These are phyloP conservation scores for Penelope pileata DNA, from an alignment of 2,113 vertebrate species.

Conservation along the genomic window DNA sequence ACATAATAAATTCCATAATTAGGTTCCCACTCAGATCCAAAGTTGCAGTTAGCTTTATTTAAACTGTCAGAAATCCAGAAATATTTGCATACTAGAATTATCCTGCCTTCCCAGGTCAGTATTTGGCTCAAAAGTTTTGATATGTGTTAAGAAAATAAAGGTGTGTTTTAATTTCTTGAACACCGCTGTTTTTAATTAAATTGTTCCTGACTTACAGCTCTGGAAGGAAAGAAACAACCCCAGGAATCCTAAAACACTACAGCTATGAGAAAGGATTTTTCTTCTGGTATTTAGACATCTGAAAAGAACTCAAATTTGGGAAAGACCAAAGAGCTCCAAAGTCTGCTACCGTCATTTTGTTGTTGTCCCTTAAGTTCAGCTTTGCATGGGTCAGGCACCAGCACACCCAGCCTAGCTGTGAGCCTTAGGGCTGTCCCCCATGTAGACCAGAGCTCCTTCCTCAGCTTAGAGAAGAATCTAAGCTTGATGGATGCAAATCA, in stretches of 20 bases:
- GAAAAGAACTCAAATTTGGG: neutral
- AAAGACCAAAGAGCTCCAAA: neutral
- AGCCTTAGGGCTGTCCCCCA: fast-evolving
- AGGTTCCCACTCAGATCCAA: neutral
- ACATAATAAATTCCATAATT: neutral
- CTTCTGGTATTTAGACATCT: neutral
- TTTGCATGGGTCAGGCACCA: neutral
- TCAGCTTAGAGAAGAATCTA: neutral
- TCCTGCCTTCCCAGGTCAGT: neutral
- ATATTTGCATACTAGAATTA: neutral
- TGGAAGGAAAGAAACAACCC: neutral
- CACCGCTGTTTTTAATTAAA: neutral
- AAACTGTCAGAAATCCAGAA: neutral
- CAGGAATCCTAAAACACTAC: neutral
- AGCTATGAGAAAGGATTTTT: neutral
- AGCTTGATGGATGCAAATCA: neutral
- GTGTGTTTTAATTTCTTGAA: neutral
- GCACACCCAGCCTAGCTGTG: neutral
- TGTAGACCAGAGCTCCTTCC: neutral
- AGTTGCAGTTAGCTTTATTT: neutral
- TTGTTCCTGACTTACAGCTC: neutral
- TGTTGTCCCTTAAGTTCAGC: neutral
- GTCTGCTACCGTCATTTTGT: neutral
- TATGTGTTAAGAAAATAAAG: neutral
- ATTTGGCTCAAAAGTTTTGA: neutral